Percentiles rank a stretch among this genome's conserved stretches.
Evolutionary conservation across 1,140 invertebrate species (phyloP).

Genomic region (Drosophila trapezifrons): DNA sequence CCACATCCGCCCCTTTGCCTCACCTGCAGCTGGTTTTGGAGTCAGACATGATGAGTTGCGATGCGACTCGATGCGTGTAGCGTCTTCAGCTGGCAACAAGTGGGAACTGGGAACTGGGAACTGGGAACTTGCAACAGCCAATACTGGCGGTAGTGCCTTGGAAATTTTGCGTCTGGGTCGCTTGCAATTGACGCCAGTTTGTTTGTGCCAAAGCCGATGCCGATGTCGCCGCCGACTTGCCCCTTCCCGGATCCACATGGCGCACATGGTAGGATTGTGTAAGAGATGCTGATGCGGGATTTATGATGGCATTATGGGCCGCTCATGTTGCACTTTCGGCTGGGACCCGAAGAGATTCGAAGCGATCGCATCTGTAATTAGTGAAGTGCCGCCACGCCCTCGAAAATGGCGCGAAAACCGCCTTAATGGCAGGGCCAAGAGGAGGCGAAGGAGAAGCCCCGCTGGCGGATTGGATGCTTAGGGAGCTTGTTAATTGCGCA

Average conservation of each 20-base stretch:
- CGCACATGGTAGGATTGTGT: slow-evolving; percentile 8
- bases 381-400: slow-evolving; percentile 30
- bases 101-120: slow-evolving; percentile 10
- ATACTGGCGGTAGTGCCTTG: slow-evolving; percentile 2
- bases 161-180: slow-evolving; percentile 18
- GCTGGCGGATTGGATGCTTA: background rate
- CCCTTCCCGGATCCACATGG: slow-evolving; percentile 2
- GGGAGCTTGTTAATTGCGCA: slow-evolving; percentile 1
- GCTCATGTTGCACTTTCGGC: slow-evolving; percentile 33
- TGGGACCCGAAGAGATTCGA: background rate
- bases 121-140: slow-evolving; percentile 5
- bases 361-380: slow-evolving; percentile 35
- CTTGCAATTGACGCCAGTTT: slow-evolving; percentile 36
- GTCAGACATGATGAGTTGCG: background rate
- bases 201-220: background rate
- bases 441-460: background rate
- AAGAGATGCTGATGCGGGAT: slow-evolving; percentile 35
- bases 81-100: slow-evolving; percentile 21
- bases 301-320: slow-evolving; percentile 26
- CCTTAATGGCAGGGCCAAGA: background rate
- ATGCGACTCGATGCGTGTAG: slow-evolving; percentile 21
- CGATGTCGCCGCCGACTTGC: background rate
- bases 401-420: background rate
- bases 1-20: background rate
- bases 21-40: background rate